Evolutionary conservation across 2,113 vertebrate species (phyloP), one percentile per base, ranked within the genome.

Genomic region (Takifugu flavidus): DNA sequence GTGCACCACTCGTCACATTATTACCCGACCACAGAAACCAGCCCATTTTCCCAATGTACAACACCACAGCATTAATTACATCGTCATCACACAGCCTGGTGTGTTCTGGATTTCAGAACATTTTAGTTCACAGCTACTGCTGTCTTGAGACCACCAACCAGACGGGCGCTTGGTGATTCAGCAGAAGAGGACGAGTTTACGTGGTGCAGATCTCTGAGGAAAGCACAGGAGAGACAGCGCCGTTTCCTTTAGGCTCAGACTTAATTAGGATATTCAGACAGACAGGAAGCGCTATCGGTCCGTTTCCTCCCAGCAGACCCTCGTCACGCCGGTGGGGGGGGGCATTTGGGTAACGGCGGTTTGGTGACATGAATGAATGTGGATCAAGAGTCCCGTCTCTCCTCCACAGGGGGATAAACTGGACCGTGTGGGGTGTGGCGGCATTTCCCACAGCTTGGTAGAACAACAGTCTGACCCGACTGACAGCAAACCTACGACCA

Each of bases 1-100:
- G 59, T 68, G 79, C 72, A 55, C 79, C 74, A 74, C 73, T 78
- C 78, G 77, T 64, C 73, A 79, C 65, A 85, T 86, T 78, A 83
- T 72, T 65, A 74, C 70, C 71, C 68, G 61, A 83, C 79, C 76
- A 52, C 78, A 68, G 65, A 82, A 84, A 74, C 77, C 67, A 28
- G 54, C 52, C 74, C 52, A 49, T 75, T 84, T 79, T 77, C 75
- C 77, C 70, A 75, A 69, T 74, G 50, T 74, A 66, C 67, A 67
- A 65, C 39, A 67, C 20, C 53, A 46, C 75, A 71, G 7, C 77
- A 50, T 73, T 88, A 82, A 88, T 83, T 74, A 80, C 49, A 72
- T 56, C 67, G 67, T 53, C 73, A 43, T 78, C 78, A 84, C 56
- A 64, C 71, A 61, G 62, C 57, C 49, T 54, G 49, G 46, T 65